Percentiles rank a stretch among this genome's conserved stretches.
phyloP scores from a whole-genome alignment of 2,797 vertebrate genomes.

The Hoplostethus mediterraneus region DNA sequence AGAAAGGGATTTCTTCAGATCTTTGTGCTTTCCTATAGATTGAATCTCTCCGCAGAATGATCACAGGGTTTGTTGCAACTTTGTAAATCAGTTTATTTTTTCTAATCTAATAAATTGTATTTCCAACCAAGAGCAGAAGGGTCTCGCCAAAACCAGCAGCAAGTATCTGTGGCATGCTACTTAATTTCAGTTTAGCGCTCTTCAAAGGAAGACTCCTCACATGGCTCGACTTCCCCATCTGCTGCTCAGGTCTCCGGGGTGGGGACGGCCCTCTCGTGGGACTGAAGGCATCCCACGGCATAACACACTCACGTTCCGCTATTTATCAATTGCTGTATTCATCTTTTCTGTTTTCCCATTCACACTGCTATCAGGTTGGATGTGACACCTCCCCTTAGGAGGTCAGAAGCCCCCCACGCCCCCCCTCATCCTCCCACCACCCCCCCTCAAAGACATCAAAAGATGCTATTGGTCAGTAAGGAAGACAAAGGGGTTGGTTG shows the following conservation, averaged over 20 bases:
- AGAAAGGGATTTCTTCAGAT: background rate
- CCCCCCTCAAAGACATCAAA: conserved; percentile 78
- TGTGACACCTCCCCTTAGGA: conserved; percentile 59
- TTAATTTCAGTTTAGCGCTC: conserved; percentile 76
- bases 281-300: conserved; percentile 83
- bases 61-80: background rate
- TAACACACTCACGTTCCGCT: conserved; percentile 83
- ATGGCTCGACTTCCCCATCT: conserved; percentile 71
- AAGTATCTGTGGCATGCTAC: conserved; percentile 81
- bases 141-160: conserved; percentile 46
- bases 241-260: conserved; percentile 77
- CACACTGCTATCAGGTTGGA: conserved; percentile 80
- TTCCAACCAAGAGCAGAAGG: conserved; percentile 45
- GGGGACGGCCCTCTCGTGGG: conserved; percentile 83
- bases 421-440: conserved; percentile 48
- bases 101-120: conserved; percentile 11
- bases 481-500: conserved; percentile 72
- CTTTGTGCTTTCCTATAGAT: background rate
- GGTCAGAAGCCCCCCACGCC: conserved; percentile 63
- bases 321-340: conserved; percentile 81
- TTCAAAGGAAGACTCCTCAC: conserved; percentile 82
- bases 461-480: conserved; percentile 75
- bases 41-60: background rate
- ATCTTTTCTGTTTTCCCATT: conserved; percentile 79
- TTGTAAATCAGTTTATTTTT: background rate